A percentile compares a stretch with the other conserved stretches of the same genome.
These are phyloP conservation scores for Leptothorax acervorum DNA, from an alignment of 2,888 invertebrate genomes.

Conservation along the genomic window DNA sequence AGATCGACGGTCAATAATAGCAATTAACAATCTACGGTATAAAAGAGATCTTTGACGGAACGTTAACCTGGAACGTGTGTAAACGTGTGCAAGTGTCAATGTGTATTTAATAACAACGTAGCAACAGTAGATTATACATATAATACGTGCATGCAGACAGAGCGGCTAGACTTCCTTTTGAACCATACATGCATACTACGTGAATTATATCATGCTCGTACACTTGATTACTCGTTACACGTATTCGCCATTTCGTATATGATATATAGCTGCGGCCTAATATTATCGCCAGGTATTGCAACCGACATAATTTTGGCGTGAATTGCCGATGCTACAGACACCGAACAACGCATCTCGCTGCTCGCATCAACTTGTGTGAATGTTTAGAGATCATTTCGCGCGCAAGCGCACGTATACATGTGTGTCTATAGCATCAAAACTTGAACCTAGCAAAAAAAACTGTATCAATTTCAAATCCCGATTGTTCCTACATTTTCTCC, in stretches of 20 bases:
- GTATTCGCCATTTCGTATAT: conserved; percentile 40
- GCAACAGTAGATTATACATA: conserved; percentile 59
- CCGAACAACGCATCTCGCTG: neutral
- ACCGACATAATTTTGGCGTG: neutral
- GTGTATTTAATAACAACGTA: conserved; percentile 66
- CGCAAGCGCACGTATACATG: conserved; percentile 11
- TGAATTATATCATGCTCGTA: conserved; percentile 44
- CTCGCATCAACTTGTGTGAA: too few relatives aligned
- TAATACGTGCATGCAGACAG: conserved; percentile 60
- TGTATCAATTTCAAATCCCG: conserved; percentile 6
- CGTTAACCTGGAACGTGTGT: conserved; percentile 40
- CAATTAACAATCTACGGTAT: conserved; percentile 17
- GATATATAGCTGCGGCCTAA: conserved; percentile 53
- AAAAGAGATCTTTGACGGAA: conserved; percentile 5
- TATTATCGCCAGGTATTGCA: conserved; percentile 35
- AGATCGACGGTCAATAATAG: neutral
- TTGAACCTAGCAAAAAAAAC: conserved; percentile 8
- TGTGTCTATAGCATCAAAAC: neutral
- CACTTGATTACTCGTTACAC: conserved; percentile 51
- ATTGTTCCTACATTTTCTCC: conserved; percentile 6
- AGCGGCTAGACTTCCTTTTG: conserved; percentile 63
- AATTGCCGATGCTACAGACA: conserved; percentile 15
- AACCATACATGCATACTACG: conserved; percentile 50
- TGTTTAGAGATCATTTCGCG: conserved; percentile 24
- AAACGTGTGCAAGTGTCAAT: conserved; percentile 13